phyloP scores from a whole-genome alignment of 2,113 vertebrate species.

The Sisor rabdophorus region DNA sequence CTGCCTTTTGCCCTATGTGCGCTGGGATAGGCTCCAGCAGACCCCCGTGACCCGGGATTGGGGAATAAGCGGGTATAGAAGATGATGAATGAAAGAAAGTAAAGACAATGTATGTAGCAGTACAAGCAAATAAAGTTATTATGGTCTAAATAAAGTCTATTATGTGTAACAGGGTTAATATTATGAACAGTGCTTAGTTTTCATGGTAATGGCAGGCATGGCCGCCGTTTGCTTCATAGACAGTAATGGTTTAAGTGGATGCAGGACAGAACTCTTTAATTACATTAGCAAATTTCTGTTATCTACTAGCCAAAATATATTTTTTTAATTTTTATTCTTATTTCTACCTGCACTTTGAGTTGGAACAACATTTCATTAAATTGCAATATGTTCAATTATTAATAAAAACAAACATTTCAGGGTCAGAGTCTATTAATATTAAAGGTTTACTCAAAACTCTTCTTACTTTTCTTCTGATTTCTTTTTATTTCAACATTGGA shows the following conservation, averaged over 20 bases:
- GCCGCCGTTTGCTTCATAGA: neutral
- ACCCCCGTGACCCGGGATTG: too few relatives aligned
- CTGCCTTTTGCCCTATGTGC: too few relatives aligned
- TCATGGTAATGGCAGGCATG: slow-evolving; percentile 6
- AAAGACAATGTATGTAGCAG: neutral
- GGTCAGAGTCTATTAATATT: too few relatives aligned
- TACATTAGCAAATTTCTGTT: slow-evolving; percentile 24
- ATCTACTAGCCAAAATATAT: neutral
- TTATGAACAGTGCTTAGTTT: neutral
- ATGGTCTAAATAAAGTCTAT: neutral
- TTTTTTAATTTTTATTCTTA: neutral
- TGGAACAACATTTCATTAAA: slow-evolving; percentile 2
- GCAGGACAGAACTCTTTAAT: slow-evolving; percentile 33
- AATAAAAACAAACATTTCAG: neutral
- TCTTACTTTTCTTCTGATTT: neutral
- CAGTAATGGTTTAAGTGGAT: slow-evolving; percentile 28
- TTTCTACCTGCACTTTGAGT: slow-evolving; percentile 4
- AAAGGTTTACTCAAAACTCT: too few relatives aligned
- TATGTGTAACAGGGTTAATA: too few relatives aligned
- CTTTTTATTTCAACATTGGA: neutral
- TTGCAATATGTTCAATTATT: slow-evolving; percentile 17
- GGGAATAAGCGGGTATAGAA: too few relatives aligned
- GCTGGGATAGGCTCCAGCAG: too few relatives aligned
- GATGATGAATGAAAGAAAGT: too few relatives aligned
- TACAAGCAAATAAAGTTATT: neutral